Evolutionary conservation across 2,113 vertebrate genomes (phyloP), one percentile per base, ranked within the genome.

Genomic region (Aplodontia rufa): DNA sequence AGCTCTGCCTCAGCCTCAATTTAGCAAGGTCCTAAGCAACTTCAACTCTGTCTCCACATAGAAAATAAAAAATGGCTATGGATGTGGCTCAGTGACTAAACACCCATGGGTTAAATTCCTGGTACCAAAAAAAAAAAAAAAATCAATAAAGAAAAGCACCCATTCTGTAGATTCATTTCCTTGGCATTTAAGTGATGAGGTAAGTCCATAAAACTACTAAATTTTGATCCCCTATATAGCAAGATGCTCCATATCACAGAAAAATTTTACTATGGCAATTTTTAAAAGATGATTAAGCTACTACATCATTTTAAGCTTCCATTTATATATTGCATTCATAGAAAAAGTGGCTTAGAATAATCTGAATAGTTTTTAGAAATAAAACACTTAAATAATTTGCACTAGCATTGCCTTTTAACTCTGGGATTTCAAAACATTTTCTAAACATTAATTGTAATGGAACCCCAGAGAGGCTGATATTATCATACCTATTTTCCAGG

Each of bases 401-500:
- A 83, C 80, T 88, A 78, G 35, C 55, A 64, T 55, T 94, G 66
- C 82, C 12, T 94, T 90, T 93, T 2, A 95, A 37, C 94, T 95
- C 93, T 85, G 96, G 85, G 40, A 92, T 96, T 68, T 97, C 60
- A 68, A 92, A 97, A 97, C 93, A 91, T 85, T 96, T 97, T 84
- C 94, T 80, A 96, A 97, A 95, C 45, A 94, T 97, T 74, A 79
- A 84, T 97, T 96, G 49, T 32, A 81, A 91, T 90, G 83, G 90
- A 76, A 83, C 84, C 91, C 94, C 3, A 1, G 76, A 81, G 89
- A 91, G 64, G 89, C 49, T 55, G 93, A 66, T 91, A 96, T 80
- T 97, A 96, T 96, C 95, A 95, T 69, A 95, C 93, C 89, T 97
- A 90, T 96, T 97, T 97, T 97, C 95, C 87, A 96, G 49, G 53